These are phyloP conservation scores for Drosophila elegans DNA, from an alignment of 1,140 invertebrate genomes.

Conservation along the genomic window DNA sequence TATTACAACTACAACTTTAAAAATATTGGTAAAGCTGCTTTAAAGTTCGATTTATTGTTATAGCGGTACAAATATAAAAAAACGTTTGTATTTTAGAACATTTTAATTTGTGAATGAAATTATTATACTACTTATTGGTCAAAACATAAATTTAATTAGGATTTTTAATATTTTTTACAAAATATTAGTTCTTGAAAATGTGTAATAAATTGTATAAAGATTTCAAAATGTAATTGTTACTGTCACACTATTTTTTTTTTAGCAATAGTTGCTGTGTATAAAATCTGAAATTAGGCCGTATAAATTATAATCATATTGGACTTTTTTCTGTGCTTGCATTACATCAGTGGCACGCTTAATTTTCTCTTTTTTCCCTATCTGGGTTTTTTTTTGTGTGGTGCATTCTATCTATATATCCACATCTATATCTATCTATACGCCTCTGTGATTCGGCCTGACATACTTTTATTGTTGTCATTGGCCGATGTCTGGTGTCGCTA, in stretches of 20 bases:
- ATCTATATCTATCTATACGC: conserved; percentile 47
- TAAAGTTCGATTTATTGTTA: too few species aligned
- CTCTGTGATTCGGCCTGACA: conserved; percentile 75
- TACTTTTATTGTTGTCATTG: conserved; percentile 74
- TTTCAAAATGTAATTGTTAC: too few species aligned
- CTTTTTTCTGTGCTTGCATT: conserved; percentile 15
- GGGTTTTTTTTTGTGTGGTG: not conserved
- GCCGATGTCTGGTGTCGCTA: conserved; percentile 52
- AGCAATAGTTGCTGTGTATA: conserved; percentile 11
- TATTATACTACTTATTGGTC: too few species aligned
- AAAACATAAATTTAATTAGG: too few species aligned
- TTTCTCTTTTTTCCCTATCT: conserved; percentile 2
- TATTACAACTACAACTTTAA: too few species aligned
- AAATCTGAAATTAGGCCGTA: conserved; percentile 6
- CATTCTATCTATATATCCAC: conserved; percentile 12
- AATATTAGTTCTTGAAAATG: too few species aligned
- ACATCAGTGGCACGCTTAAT: conserved; percentile 29
- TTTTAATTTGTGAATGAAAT: too few species aligned
- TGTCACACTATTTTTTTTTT: not conserved
- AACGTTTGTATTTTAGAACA: too few species aligned
- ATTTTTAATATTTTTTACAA: too few species aligned
- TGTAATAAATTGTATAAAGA: too few species aligned
- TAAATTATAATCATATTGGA: conserved; percentile 10
- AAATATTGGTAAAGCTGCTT: too few species aligned
- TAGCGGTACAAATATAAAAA: too few species aligned